Base-by-base conservation (phyloP, 2,888 invertebrate species). In the Drosophila mimetica region DNA sequence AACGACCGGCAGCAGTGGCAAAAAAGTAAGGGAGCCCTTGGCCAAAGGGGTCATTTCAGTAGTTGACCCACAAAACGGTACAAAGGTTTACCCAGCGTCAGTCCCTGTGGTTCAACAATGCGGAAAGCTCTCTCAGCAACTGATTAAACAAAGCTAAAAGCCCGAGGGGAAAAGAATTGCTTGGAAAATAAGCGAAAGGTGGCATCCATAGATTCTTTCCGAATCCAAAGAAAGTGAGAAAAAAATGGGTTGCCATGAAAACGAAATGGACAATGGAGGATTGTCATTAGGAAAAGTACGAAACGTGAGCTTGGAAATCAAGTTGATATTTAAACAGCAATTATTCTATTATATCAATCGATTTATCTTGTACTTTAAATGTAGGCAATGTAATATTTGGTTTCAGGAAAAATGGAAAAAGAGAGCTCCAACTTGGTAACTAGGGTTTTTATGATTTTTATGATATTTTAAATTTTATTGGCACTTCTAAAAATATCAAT, bases 61-160 rank as follows among this genome's bases (percentile, higher is more conserved):
- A 72, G 71, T 72, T 71, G 71, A 71, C 71, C 71, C 65, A 71
- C 73, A 71, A 71, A 72, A 11, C 55, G 55, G 65, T 32, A 53
- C 64, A 72, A 71, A 64, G 73, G 65, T 52, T 64, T 61, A 46
- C 46, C 46, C 66, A 44, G 28, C 65, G 13, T 50, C 66, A 25
- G 34, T 42, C 52, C 66, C 36, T 28, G 37, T 14, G 55, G 37
- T 57, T 57, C 55, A 63, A 63, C 63, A 63, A 63, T 51, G 64
- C 52, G 64, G 66, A 64, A 64, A 64, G 52, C 59, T 42, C 50
- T 51, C 58, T 37, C 41, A 60, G 65, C 42, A 57, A 74, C 59
- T 67, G 77, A 71, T 77, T 76, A 77, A 79, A 74, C 64, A 71
- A 74, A 79, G 64, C 69, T 61, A 46, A 71, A 63, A 59, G 7